These are phyloP conservation scores for Drosophila trapezifrons DNA, from an alignment of 1,140 invertebrate species.

Conservation along the genomic window DNA sequence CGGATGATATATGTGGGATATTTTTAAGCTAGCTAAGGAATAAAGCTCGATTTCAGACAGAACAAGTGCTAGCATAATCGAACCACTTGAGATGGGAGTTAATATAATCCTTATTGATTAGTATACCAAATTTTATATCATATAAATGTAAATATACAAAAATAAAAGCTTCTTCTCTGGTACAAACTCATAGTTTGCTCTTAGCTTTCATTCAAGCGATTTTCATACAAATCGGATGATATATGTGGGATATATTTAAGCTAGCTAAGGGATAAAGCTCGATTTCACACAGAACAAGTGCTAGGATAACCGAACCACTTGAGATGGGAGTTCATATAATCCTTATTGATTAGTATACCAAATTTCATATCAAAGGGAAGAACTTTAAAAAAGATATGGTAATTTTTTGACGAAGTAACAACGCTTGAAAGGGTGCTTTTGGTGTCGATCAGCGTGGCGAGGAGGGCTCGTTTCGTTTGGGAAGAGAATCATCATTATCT, in stretches of 20 bases:
- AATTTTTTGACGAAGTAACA: background rate
- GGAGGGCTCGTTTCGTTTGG: slow-evolving; percentile 26
- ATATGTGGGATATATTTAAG: background rate
- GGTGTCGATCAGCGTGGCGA: background rate
- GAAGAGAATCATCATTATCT: slow-evolving; percentile 59
- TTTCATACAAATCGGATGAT: background rate
- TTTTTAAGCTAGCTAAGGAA: background rate
- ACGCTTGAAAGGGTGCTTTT: background rate
- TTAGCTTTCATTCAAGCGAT: no score
- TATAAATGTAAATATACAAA: no score
- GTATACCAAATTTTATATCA: background rate
- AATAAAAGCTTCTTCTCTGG: no score
- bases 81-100: background rate
- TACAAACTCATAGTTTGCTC: no score
- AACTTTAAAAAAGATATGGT: no score
- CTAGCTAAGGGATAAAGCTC: background rate
- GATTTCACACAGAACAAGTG: background rate
- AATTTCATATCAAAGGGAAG: background rate
- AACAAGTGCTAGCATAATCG: background rate
- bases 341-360: background rate
- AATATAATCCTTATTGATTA: background rate
- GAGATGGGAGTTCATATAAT: background rate
- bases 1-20: background rate
- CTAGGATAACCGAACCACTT: background rate
- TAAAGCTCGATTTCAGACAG: background rate